Conservation (phyloP, 2,113 vertebrate genomes). For the Lipotes vexillifer region DNA sequence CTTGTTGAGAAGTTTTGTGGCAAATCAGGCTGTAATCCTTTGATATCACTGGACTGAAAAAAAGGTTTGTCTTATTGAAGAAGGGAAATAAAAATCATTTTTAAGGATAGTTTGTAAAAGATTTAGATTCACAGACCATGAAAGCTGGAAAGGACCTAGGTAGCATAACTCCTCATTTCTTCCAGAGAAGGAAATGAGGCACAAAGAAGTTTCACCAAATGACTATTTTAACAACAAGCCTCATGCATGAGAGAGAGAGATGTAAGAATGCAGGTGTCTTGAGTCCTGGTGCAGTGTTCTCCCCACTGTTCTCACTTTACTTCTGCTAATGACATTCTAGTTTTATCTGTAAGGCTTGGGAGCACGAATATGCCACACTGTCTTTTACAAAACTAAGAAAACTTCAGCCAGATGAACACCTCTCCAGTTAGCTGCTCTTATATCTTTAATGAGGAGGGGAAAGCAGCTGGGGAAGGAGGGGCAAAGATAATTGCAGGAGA, state of each 20-base stretch:
- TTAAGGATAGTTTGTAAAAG: neutral
- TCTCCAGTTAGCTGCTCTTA: neutral
- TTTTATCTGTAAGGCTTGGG: neutral
- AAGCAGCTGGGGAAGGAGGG: neutral
- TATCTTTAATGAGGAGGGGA: neutral
- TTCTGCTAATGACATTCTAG: neutral
- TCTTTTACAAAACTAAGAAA: slow-evolving; percentile 23
- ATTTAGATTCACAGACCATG: neutral
- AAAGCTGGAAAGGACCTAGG: neutral
- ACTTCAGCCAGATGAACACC: neutral
- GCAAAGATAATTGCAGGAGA: neutral
- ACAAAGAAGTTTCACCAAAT: neutral
- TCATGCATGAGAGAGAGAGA: neutral
- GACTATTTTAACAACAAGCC: neutral
- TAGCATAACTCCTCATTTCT: neutral
- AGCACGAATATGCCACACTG: neutral
- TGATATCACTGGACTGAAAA: neutral
- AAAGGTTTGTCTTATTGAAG: neutral
- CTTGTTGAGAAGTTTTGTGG: neutral
- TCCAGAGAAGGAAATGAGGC: neutral
- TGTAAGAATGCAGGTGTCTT: neutral
- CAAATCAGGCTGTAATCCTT: neutral
- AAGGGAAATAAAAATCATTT: neutral
- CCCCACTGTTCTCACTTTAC: neutral
- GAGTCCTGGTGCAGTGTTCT: neutral